phyloP scores from a whole-genome alignment of 2,888 invertebrate species.

The Coenonympha arcania region DNA sequence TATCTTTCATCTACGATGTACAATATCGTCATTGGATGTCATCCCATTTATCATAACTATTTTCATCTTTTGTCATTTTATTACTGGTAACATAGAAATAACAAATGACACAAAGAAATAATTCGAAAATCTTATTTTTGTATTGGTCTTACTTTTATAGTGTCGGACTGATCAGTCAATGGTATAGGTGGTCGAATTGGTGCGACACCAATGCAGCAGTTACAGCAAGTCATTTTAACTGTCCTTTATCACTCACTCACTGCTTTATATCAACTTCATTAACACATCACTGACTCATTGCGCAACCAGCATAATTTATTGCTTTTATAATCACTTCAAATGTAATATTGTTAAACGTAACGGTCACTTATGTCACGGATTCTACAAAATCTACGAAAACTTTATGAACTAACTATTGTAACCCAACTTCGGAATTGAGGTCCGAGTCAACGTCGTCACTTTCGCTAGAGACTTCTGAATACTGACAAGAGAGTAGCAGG shows the following conservation, averaged over 20 bases:
- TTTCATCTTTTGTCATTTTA: not conserved
- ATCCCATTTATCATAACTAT: not conserved
- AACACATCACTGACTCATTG: slow-evolving; percentile 43
- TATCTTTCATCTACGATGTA: not conserved
- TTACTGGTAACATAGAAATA: too few species aligned
- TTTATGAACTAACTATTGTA: not conserved
- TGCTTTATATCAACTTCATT: slow-evolving; percentile 36
- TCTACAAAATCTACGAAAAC: slow-evolving; percentile 6
- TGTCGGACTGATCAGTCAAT: slow-evolving; percentile 80
- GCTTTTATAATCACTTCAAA: slow-evolving; percentile 27
- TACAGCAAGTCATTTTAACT: slow-evolving; percentile 75
- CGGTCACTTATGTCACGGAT: slow-evolving; percentile 17
- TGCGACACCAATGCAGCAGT: slow-evolving; percentile 78
- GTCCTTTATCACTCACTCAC: slow-evolving; percentile 41
- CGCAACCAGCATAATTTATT: slow-evolving; percentile 46
- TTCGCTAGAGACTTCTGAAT: slow-evolving; percentile 55
- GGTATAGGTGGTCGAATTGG: slow-evolving; percentile 85
- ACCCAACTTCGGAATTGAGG: slow-evolving; percentile 29
- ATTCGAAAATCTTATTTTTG: not conserved
- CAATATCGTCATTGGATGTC: not conserved
- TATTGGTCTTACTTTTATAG: slow-evolving; percentile 78
- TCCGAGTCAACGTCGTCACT: slow-evolving; percentile 49
- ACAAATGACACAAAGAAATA: too few species aligned
- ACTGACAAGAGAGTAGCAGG: slow-evolving; percentile 63
- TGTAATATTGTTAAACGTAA: not conserved